phyloP scores from a whole-genome alignment of 37 sponge, comb jelly and placozoan species.

The Eunapius fragilis region DNA sequence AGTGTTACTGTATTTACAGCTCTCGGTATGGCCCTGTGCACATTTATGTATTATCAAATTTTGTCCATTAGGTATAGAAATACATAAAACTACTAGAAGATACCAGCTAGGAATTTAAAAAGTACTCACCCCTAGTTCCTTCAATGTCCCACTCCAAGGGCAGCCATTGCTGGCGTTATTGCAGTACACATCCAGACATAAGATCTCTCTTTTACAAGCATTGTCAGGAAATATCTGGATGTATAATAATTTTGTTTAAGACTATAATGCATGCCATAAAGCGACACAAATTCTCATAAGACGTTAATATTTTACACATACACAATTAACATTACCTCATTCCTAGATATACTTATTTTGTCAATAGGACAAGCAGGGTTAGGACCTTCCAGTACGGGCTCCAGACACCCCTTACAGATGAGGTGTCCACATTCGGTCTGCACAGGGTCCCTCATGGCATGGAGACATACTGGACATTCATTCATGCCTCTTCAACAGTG shows the following conservation, averaged over 20 bases:
- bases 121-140: background rate
- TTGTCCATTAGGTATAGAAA: conserved; percentile 42
- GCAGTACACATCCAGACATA: background rate
- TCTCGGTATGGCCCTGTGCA: background rate
- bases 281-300: too few species aligned
- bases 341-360: background rate
- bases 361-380: conserved; percentile 54
- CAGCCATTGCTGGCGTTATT: background rate
- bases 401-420: conserved; percentile 61
- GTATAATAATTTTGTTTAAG: background rate
- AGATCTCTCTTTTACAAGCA: background rate
- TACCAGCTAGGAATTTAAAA: background rate
- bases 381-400: conserved; percentile 27
- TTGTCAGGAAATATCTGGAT: background rate
- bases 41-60: background rate
- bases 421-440: conserved; percentile 77
- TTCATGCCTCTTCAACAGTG: conserved; percentile 50
- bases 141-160: background rate
- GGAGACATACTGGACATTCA: conserved; percentile 64
- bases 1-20: background rate
- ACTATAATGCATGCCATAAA: too few species aligned
- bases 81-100: too few species aligned
- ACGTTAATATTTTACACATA: too few species aligned
- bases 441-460: conserved; percentile 45
- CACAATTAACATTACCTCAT: background rate